Conservation (phyloP, 2,888 invertebrate species). For the Nomada goodeniana region DNA sequence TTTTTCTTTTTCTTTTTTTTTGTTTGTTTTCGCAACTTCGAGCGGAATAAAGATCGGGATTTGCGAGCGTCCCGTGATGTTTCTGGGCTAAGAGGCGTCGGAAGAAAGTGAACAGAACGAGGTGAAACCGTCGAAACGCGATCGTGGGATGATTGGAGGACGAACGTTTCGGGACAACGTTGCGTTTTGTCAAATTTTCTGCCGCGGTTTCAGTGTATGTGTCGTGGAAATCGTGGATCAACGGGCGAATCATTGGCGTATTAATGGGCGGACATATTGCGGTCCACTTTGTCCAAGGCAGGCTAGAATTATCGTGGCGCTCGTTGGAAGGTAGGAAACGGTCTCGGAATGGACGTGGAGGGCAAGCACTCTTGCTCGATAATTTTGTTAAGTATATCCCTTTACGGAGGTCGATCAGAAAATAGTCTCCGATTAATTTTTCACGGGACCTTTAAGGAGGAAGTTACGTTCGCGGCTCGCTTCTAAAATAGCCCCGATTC, state of each 20-base stretch:
- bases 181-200: too few species aligned
- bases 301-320: constrained; percentile 64
- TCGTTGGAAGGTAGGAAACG: constrained; percentile 44
- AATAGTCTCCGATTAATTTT: constrained; percentile 48
- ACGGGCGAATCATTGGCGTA: constrained; percentile 75
- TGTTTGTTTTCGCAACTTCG: background rate
- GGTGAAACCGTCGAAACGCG: constrained; percentile 39
- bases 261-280: constrained; percentile 67
- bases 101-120: constrained; percentile 10
- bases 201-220: constrained; percentile 1
- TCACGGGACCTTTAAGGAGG: constrained; percentile 25
- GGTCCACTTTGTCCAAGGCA: constrained; percentile 48
- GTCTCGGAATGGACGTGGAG: constrained; percentile 36
- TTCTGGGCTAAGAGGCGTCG: constrained; percentile 27
- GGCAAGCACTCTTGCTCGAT: constrained; percentile 38
- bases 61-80: constrained; percentile 27
- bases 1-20: background rate
- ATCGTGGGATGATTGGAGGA: constrained; percentile 3
- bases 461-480: constrained; percentile 26
- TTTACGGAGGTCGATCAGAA: constrained; percentile 45
- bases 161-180: constrained; percentile 47
- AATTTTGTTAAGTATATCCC: constrained; percentile 58
- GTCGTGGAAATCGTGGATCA: constrained; percentile 76
- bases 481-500: constrained; percentile 20
- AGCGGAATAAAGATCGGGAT: constrained; percentile 41